Evolutionary conservation across 2,113 vertebrate species (phyloP).

Genomic region (Corythoichthys haematopterus): DNA sequence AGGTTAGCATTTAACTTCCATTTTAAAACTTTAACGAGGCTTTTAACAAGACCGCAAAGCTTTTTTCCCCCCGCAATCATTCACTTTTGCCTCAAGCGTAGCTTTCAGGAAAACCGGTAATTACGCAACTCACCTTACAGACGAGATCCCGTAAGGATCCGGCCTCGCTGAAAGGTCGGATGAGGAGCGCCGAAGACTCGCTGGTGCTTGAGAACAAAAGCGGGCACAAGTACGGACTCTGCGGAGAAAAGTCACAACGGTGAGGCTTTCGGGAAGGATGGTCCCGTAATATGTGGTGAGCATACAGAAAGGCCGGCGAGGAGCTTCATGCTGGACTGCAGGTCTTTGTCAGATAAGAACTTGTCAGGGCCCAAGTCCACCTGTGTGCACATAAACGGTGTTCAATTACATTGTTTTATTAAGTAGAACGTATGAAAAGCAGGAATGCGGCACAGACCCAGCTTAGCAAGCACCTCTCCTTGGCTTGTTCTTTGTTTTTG

Average conservation of each 20-base stretch:
- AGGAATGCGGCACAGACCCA: conserved; percentile 76
- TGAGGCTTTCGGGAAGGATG: too few species aligned
- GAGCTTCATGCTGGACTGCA: conserved; percentile 89
- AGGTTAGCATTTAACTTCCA: too few species aligned
- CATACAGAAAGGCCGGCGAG: conserved; percentile 84
- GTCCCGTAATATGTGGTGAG: conserved; percentile 26
- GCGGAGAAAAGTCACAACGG: background rate
- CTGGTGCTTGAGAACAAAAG: conserved; percentile 85
- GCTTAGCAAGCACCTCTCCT: conserved; percentile 88
- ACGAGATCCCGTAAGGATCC: conserved; percentile 94
- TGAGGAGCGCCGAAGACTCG: conserved; percentile 88
- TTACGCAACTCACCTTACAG: conserved; percentile 82
- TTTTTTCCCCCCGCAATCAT: background rate
- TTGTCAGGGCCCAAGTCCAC: conserved; percentile 96
- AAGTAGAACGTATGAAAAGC: background rate
- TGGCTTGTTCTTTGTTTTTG: conserved; percentile 92
- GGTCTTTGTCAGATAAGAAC: conserved; percentile 92
- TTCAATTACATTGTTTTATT: too few species aligned
- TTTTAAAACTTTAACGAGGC: too few species aligned
- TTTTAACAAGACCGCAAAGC: too few species aligned
- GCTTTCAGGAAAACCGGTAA: background rate
- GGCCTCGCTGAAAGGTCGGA: conserved; percentile 87
- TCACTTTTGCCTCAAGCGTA: background rate
- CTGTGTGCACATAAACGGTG: conserved; percentile 53
- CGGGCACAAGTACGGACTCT: conserved; percentile 87